phyloP scores from a whole-genome alignment of 2,888 invertebrate species.

The Timema cristinae region DNA sequence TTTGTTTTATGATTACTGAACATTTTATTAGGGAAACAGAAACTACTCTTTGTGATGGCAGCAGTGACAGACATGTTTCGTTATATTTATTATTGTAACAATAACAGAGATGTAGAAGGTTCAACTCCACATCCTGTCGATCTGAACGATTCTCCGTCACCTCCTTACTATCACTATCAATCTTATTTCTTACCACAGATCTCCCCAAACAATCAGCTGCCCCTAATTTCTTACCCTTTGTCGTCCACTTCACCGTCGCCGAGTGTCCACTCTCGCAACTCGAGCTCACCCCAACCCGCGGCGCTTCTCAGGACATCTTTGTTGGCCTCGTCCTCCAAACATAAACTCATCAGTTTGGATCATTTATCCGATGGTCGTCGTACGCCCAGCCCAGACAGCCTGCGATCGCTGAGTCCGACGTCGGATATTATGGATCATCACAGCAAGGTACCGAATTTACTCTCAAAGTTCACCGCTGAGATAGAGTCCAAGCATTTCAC shows the following conservation, averaged over 20 bases:
- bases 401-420: slow-evolving; percentile 46
- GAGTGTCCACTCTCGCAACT: not conserved
- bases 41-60: slow-evolving; percentile 14
- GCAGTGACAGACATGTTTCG: slow-evolving; percentile 30
- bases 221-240: not conserved
- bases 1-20: not conserved
- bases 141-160: no score
- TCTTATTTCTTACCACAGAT: not conserved
- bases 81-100: slow-evolving; percentile 29
- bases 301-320: not conserved
- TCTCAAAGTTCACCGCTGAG: slow-evolving; percentile 16
- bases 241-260: no score
- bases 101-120: slow-evolving; percentile 21
- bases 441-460: slow-evolving; percentile 10
- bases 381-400: slow-evolving; percentile 54
- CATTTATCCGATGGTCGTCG: slow-evolving; percentile 40
- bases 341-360: slow-evolving; percentile 18
- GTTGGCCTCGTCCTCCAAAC: no score
- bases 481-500: slow-evolving; percentile 28
- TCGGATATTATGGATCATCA: slow-evolving; percentile 32
- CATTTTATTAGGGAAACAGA: no score
- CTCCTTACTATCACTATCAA: no score
- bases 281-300: not conserved
- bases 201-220: not conserved
- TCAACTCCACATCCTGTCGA: not conserved